Percentiles rank a stretch among this genome's conserved stretches.
phyloP scores from a whole-genome alignment of 1,140 invertebrate genomes.

The Heliconius eleuchia region DNA sequence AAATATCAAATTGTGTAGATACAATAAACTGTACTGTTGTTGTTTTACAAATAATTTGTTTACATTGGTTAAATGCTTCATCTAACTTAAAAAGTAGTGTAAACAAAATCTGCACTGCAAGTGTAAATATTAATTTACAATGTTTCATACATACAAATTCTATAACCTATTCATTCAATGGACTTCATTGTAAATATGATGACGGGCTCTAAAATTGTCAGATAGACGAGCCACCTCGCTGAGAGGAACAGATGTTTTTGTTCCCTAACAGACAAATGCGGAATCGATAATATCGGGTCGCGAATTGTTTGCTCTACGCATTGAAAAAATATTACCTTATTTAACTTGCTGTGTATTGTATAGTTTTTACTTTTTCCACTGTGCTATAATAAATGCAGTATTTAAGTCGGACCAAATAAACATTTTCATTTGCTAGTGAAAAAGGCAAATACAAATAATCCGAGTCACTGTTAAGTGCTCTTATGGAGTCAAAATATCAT shows the following conservation, averaged over 20 bases:
- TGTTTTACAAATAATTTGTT: too few species aligned
- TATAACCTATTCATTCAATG: not conserved
- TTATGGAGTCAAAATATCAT: conserved; percentile 9
- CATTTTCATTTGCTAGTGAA: not conserved
- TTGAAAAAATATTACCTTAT: conserved; percentile 17
- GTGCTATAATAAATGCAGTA: not conserved
- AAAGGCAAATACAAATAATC: conserved; percentile 2
- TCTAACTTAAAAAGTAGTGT: too few species aligned
- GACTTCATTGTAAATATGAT: not conserved
- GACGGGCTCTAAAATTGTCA: conserved; percentile 10
- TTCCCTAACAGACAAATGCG: conserved; percentile 20
- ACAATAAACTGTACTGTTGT: too few species aligned
- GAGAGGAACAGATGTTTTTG: conserved; percentile 26
- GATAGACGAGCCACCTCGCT: conserved; percentile 12
- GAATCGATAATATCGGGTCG: conserved; percentile 28
- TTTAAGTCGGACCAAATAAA: not conserved
- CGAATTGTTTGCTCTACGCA: conserved; percentile 27
- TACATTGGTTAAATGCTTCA: too few species aligned
- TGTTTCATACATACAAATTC: not conserved
- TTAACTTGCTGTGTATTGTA: not conserved
- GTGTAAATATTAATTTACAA: not conserved
- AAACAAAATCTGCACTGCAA: not conserved
- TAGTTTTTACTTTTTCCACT: not conserved
- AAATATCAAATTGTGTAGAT: too few species aligned
- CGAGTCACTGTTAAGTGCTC: not conserved